Percentiles rank a stretch among this genome's conserved stretches.
Evolutionary conservation across 2,797 vertebrate genomes (phyloP).

Genomic region (Acrossocheilus wenchowensis): DNA sequence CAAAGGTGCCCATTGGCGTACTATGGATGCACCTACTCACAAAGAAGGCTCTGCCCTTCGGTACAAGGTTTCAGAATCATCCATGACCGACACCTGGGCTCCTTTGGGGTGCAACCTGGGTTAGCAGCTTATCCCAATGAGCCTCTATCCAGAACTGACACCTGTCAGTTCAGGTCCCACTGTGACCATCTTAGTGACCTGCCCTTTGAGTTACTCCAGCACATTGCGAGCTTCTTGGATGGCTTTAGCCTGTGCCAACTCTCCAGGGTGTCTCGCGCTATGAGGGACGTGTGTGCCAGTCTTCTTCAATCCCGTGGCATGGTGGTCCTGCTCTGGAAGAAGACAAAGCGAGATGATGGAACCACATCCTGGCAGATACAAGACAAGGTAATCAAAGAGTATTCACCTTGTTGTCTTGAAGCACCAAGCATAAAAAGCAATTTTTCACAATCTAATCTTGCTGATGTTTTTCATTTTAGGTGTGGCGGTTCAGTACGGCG

Average conservation of each 20-base stretch:
- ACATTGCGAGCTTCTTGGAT: slow-evolving; percentile 93
- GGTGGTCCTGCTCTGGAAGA: slow-evolving; percentile 97
- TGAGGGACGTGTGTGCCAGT: slow-evolving; percentile 95
- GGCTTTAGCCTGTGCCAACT: slow-evolving; percentile 97
- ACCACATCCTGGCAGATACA: slow-evolving; percentile 94
- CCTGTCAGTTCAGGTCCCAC: slow-evolving; percentile 72
- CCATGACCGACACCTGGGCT: slow-evolving; percentile 93
- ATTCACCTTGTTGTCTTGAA: neutral
- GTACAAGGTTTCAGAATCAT: slow-evolving; percentile 94
- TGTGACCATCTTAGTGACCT: slow-evolving; percentile 90
- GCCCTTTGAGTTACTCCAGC: slow-evolving; percentile 94
- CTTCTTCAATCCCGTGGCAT: slow-evolving; percentile 95
- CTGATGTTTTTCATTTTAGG: slow-evolving; percentile 72
- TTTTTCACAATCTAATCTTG: neutral
- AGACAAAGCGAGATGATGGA: slow-evolving; percentile 84
- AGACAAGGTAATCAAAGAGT: slow-evolving; percentile 83
- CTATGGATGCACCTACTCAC: slow-evolving; percentile 98
- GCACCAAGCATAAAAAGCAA: neutral
- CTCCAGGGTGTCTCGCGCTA: slow-evolving; percentile 90
- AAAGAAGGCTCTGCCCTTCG: slow-evolving; percentile 96
- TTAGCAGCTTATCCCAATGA: slow-evolving; percentile 79
- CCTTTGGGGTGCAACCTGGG: slow-evolving; percentile 92
- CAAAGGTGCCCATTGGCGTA: slow-evolving; percentile 97
- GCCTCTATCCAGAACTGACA: slow-evolving; percentile 64
- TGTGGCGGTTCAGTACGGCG: slow-evolving; percentile 98